Evolutionary conservation across 2,888 invertebrate genomes (phyloP), one percentile per base, ranked within the genome.

Genomic region (Platerodrilus igneus): DNA sequence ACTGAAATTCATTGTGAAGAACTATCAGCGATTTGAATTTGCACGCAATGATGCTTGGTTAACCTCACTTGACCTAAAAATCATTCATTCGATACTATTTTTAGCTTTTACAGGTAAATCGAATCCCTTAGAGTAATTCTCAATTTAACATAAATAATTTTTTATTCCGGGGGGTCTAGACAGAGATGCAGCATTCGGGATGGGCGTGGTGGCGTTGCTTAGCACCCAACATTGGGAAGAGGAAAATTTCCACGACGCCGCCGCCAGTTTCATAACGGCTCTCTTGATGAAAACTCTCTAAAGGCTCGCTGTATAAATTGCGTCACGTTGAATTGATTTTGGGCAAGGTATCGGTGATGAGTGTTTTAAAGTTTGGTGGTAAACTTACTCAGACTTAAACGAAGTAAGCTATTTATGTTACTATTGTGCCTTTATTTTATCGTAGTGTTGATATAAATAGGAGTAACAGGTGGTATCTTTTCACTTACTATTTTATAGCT

Each of bases 201-300:
- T 61, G 54, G 62, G 62, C 62, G 62, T 60, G 61, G 62, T 52
- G 43, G 56, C 54, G 64, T 62, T 63, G 62, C 64, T 58, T 59
- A 58, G 64, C 62, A 61, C 56, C 64, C 48, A n/a, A n/a, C n/a
- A 45, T 52, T 55, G 56, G 59, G 56, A 61, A 60, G 62, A 60
- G 59, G 53, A 60, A 55, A 51, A 54, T 59, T 58, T 56, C 55
- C 56, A n/a, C n/a, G n/a, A n/a, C 54, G 53, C 54, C 54, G 55
- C 25, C 54, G 55, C 47, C 62, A 60, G 60, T 62, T 53, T 55
- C 57, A 58, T 50, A 47, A 27, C 41, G 44, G 52, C 53, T 51
- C 48, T 48, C 48, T 32, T 35, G 23, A 27, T 27, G 53, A 52
- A 56, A 58, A 58, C 59, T 53, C 50, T 26, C 34, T 35, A 31